phyloP scores from a whole-genome alignment of 2,888 invertebrate species.

The Mystacides longicornis region DNA sequence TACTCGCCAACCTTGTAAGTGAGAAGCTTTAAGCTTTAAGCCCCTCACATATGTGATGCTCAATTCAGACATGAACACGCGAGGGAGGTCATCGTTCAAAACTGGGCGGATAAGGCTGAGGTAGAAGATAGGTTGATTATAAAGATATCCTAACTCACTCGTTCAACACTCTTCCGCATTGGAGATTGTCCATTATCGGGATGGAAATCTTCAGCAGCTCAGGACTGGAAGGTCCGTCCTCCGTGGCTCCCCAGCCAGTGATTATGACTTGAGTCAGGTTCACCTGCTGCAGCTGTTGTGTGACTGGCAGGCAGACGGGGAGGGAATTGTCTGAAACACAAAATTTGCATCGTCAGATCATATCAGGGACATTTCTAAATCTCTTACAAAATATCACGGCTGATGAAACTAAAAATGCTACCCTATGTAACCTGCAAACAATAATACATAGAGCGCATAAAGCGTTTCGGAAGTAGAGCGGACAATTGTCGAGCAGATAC shows the following conservation, averaged over 20 bases:
- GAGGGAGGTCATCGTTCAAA: slow-evolving; percentile 14
- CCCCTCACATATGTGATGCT: too few relatives aligned
- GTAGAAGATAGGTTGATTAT: slow-evolving; percentile 23
- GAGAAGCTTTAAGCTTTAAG: too few relatives aligned
- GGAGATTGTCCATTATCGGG: slow-evolving; percentile 32
- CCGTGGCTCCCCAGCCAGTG: slow-evolving; percentile 54
- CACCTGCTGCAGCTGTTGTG: slow-evolving; percentile 28
- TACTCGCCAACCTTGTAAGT: too few relatives aligned
- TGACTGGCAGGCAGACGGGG: slow-evolving; percentile 47
- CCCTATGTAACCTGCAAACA: too few relatives aligned
- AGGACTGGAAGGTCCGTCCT: slow-evolving; percentile 39
- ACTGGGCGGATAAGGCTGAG: slow-evolving; percentile 20
- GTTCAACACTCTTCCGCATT: slow-evolving; percentile 18
- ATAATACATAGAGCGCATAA: too few relatives aligned
- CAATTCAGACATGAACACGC: too few relatives aligned
- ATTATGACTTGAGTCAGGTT: slow-evolving; percentile 35
- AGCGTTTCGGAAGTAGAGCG: too few relatives aligned
- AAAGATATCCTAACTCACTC: not conserved
- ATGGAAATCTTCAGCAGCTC: slow-evolving; percentile 41
- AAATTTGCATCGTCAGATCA: too few relatives aligned
- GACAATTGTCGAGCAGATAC: too few relatives aligned
- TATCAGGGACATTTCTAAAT: too few relatives aligned
- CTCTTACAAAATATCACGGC: too few relatives aligned
- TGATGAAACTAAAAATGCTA: too few relatives aligned
- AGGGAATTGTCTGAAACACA: not conserved